Evolutionary conservation across 2,113 vertebrate species (phyloP), one percentile per base, ranked within the genome.

Genomic region (Nasalis larvatus): DNA sequence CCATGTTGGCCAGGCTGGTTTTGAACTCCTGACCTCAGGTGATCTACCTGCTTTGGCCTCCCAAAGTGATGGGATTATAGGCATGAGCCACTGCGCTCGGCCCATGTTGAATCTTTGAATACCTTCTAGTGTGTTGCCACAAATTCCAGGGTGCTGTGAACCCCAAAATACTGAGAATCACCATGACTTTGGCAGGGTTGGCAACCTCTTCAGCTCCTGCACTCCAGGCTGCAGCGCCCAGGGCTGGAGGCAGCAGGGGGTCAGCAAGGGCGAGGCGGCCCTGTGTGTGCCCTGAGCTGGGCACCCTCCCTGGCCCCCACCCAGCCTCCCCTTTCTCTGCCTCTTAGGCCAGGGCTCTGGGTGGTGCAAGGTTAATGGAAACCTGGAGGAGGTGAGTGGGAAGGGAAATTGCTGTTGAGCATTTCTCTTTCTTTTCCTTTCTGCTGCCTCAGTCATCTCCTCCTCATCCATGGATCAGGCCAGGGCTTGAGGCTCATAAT

Each of bases 21-120:
- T 14, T 14, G 27, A 63, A 63, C 27, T 63, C 60, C 30, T 63
- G 27, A 30, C 30, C 11, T 63, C 60, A 63, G 60, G 60, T 6
- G 12, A 32, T 63, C 12, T 13, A 13, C 60, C 27, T 32, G 60
- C 12, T 63, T 32, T 63, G 27, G 60, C 27, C 27, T 63, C 60
- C 6, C 12, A 63, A 63, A 63, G 60, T 63, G 27, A 27, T 32
- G 60, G 60, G 60, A 63, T 30, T 63, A 63, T 12, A 63, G 27
- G 27, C 1, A 27, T 30, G 5, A 32, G 60, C 27, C 60, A 30
- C 27, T 12, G 27, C 0, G 5, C 5, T 12, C 0, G 1, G 60
- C 27, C 27, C 1, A 0, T 63, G 30, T 37, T 10, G 21, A 37
- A 40, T 81, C 89, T 86, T 60, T 35, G 13, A 49, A 47, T 42